Conservation (phyloP, 2,797 vertebrate species). For the Oreochromis mossambicus region DNA sequence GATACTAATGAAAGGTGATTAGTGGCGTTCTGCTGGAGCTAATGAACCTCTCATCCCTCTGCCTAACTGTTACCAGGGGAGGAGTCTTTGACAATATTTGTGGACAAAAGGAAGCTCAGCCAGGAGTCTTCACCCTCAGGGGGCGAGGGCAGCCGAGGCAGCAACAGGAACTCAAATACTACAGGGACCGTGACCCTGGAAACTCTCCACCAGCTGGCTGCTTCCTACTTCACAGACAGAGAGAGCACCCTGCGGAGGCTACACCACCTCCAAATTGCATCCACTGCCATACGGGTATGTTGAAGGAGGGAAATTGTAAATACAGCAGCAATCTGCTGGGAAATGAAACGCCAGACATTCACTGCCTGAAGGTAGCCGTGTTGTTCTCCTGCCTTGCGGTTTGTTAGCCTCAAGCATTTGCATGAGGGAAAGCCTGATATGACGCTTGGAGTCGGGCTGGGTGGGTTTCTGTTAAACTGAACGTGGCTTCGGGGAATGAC, state of each 20-base stretch:
- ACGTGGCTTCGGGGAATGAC: background rate
- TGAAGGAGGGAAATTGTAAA: background rate
- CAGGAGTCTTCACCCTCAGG: slow-evolving; percentile 64
- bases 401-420: background rate
- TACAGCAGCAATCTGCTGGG: background rate
- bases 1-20: slow-evolving; percentile 70
- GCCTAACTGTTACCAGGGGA: slow-evolving; percentile 80
- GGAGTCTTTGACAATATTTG: slow-evolving; percentile 97
- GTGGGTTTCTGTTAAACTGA: background rate
- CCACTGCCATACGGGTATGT: slow-evolving; percentile 90
- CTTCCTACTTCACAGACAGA: slow-evolving; percentile 96
- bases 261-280: slow-evolving; percentile 96
- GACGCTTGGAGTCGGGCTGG: background rate
- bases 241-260: slow-evolving; percentile 91
- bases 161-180: slow-evolving; percentile 72
- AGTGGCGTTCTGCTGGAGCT: slow-evolving; percentile 55
- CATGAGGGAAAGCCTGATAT: background rate
- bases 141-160: slow-evolving; percentile 12
- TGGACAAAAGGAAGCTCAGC: slow-evolving; percentile 94
- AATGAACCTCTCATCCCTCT: slow-evolving; percentile 52
- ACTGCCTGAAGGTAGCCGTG: background rate
- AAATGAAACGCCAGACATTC: background rate
- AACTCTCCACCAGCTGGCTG: slow-evolving; percentile 91
- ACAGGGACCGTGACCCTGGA: slow-evolving; percentile 85
- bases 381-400: background rate